These are phyloP conservation scores for Volucella inanis DNA, from an alignment of 2,888 invertebrate genomes.

Conservation along the genomic window DNA sequence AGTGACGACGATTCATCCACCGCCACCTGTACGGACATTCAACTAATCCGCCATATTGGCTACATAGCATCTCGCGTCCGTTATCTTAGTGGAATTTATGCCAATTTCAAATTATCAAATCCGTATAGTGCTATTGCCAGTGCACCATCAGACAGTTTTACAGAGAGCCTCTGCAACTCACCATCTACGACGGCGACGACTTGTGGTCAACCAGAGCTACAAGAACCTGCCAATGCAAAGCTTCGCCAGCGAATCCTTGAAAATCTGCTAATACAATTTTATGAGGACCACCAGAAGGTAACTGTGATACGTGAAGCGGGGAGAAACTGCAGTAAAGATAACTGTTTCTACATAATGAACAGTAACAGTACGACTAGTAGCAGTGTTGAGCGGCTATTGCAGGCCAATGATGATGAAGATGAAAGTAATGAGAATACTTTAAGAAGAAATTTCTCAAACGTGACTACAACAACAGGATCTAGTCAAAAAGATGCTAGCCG, in stretches of 20 bases:
- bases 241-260: slow-evolving; percentile 78
- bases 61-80: slow-evolving; percentile 82
- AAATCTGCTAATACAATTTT: slow-evolving; percentile 82
- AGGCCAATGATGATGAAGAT: slow-evolving; percentile 75
- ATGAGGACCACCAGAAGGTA: slow-evolving; percentile 81
- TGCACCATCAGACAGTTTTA: slow-evolving; percentile 75
- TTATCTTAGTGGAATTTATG: slow-evolving; percentile 80
- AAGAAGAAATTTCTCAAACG: slow-evolving; percentile 63
- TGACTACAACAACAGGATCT: slow-evolving; percentile 63
- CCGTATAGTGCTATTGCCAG: slow-evolving; percentile 80
- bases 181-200: slow-evolving; percentile 66
- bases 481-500: slow-evolving; percentile 74
- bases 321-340: slow-evolving; percentile 69
- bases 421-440: slow-evolving; percentile 74
- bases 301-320: slow-evolving; percentile 78
- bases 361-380: slow-evolving; percentile 76
- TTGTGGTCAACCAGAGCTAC: slow-evolving; percentile 34
- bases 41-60: slow-evolving; percentile 82
- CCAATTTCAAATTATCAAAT: slow-evolving; percentile 80
- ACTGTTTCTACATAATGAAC: slow-evolving; percentile 77
- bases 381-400: slow-evolving; percentile 77
- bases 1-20: slow-evolving; percentile 71
- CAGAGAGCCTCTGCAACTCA: slow-evolving; percentile 70
- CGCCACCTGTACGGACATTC: slow-evolving; percentile 80
- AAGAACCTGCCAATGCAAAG: slow-evolving; percentile 57